phyloP scores from a whole-genome alignment of 2,888 invertebrate genomes.

The Ochropleura plecta region DNA sequence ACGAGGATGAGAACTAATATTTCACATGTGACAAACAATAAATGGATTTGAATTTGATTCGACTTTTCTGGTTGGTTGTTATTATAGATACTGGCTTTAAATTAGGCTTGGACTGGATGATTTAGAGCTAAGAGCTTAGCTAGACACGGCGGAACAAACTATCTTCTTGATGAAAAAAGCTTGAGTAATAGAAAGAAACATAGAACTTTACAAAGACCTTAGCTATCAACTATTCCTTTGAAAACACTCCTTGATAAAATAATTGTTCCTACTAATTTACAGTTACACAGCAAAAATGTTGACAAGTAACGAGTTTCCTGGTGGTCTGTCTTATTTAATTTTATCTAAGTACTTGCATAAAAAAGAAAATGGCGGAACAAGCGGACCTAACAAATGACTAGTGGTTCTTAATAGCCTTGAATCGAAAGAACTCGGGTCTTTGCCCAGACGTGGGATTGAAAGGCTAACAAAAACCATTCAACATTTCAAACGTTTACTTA shows the following conservation, averaged over 20 bases:
- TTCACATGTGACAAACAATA: too few relatives aligned
- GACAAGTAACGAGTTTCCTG: background rate
- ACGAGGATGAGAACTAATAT: too few relatives aligned
- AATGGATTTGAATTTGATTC: background rate
- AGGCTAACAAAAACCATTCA: background rate
- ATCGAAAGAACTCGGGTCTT: background rate
- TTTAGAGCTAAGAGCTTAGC: background rate
- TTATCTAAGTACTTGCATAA: background rate
- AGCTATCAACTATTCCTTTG: background rate
- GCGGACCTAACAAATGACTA: background rate
- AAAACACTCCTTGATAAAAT: background rate
- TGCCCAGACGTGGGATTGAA: background rate
- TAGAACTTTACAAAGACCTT: background rate
- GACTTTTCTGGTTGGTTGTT: conserved; percentile 2
- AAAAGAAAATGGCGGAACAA: background rate
- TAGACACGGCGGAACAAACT: background rate
- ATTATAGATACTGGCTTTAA: background rate
- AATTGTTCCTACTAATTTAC: background rate
- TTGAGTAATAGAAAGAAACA: background rate
- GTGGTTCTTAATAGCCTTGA: background rate
- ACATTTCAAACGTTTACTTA: conserved; percentile 2
- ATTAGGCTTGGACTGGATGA: background rate
- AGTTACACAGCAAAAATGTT: background rate
- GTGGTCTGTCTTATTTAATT: background rate
- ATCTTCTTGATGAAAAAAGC: background rate